These are phyloP conservation scores for Pyrrhia umbra DNA, from an alignment of 2,888 invertebrate genomes.

Conservation along the genomic window DNA sequence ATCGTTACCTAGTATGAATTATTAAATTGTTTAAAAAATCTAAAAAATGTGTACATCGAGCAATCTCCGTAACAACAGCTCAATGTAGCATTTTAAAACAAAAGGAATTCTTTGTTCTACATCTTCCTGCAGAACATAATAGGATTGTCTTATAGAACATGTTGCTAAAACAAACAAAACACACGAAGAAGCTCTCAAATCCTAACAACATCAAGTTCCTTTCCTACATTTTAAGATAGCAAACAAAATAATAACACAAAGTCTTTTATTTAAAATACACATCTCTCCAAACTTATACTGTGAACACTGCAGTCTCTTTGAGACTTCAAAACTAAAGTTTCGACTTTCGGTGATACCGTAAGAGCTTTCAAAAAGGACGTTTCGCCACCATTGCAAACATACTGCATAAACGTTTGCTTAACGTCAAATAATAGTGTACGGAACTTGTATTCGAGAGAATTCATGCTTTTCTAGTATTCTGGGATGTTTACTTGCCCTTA, in stretches of 20 bases:
- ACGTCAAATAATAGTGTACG: constrained; percentile 38
- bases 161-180: constrained; percentile 3
- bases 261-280: constrained; percentile 35
- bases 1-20: too few species aligned
- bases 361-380: constrained; percentile 46
- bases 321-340: constrained; percentile 41
- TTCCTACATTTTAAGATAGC: constrained; percentile 26
- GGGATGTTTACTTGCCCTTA: constrained; percentile 15
- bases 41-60: neutral
- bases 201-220: constrained; percentile 13
- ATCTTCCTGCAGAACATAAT: neutral
- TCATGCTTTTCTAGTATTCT: constrained; percentile 23
- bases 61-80: neutral
- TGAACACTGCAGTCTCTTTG: constrained; percentile 47
- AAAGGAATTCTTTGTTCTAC: neutral
- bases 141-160: neutral
- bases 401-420: constrained; percentile 40
- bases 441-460: constrained; percentile 6
- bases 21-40: too few species aligned
- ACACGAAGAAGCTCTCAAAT: constrained; percentile 15
- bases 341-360: constrained; percentile 38
- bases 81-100: neutral
- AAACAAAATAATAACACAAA: constrained; percentile 41
- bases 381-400: constrained; percentile 29
- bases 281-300: constrained; percentile 19